Percentiles rank a stretch among this genome's conserved stretches.
Evolutionary conservation across 2,888 invertebrate species (phyloP).

Genomic region (Teleiodes luculella): DNA sequence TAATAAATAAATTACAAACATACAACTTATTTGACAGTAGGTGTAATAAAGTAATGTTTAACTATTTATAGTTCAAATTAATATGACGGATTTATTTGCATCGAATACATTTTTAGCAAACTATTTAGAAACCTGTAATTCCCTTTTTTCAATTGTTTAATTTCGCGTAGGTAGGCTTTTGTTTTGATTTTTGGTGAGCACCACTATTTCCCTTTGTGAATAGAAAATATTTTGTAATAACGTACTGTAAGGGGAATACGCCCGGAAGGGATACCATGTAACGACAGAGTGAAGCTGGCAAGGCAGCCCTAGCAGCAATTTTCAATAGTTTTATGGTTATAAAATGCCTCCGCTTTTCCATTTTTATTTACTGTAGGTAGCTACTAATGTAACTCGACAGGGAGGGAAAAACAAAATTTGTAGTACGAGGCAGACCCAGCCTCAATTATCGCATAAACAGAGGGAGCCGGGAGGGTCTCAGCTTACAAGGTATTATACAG

Average conservation of each 20-base stretch:
- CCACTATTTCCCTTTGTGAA: too few relatives aligned
- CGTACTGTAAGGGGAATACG: neutral
- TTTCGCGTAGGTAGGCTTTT: too few relatives aligned
- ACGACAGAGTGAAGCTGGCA: constrained; percentile 1
- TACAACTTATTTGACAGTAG: too few relatives aligned
- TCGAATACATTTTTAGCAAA: too few relatives aligned
- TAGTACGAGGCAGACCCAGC: constrained; percentile 3
- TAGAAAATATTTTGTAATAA: neutral
- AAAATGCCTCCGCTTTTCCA: neutral
- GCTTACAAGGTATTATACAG: constrained; percentile 2
- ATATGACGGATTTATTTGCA: too few relatives aligned
- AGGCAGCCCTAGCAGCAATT: neutral
- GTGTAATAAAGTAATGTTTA: too few relatives aligned
- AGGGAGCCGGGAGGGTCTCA: constrained; percentile 1
- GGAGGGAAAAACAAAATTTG: neutral
- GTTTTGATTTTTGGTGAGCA: too few relatives aligned
- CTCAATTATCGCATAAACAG: constrained; percentile 3
- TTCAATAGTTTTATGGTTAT: constrained; percentile 9
- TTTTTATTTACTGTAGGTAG: neutral
- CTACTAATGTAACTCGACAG: neutral
- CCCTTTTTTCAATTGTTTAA: too few relatives aligned
- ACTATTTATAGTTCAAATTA: too few relatives aligned
- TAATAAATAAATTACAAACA: too few relatives aligned
- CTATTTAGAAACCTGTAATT: too few relatives aligned
- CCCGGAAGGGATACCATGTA: constrained; percentile 12